These are phyloP conservation scores for Ptyas mucosa DNA, from an alignment of 2,113 vertebrate species.

Conservation along the genomic window DNA sequence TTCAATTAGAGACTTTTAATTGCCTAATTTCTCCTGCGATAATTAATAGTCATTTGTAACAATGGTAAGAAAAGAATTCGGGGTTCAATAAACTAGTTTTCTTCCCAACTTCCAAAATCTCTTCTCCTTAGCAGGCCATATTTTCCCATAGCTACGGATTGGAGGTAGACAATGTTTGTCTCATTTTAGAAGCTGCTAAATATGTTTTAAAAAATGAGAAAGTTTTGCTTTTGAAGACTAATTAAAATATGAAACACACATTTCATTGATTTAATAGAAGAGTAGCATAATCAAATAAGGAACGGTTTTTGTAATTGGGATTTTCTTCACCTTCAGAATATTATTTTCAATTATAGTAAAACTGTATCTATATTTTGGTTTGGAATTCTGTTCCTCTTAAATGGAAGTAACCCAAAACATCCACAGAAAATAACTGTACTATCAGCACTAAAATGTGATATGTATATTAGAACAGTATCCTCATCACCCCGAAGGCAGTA, in stretches of 20 bases:
- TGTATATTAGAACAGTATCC: background rate
- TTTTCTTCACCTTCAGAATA: background rate
- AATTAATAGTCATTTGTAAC: background rate
- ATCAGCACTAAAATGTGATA: background rate
- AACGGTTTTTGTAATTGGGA: background rate
- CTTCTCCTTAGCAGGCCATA: background rate
- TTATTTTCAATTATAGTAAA: background rate
- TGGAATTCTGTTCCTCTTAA: background rate
- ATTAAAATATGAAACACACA: background rate
- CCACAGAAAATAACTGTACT: background rate
- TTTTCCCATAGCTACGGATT: background rate
- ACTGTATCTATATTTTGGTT: background rate
- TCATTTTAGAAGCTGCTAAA: background rate
- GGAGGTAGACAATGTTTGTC: background rate
- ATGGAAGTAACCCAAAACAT: background rate
- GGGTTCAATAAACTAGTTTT: background rate
- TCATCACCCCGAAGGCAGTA: background rate
- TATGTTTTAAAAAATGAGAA: background rate
- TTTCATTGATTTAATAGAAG: background rate
- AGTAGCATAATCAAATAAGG: background rate
- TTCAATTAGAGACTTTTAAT: slow-evolving; percentile 4
- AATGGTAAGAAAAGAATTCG: background rate
- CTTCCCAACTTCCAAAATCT: background rate
- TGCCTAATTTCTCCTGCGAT: background rate
- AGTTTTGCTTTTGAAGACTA: background rate